A percentile compares a stretch with the other conserved stretches of the same genome.
phyloP scores from a whole-genome alignment of 2,797 vertebrate genomes.

The Takifugu ocellatus region DNA sequence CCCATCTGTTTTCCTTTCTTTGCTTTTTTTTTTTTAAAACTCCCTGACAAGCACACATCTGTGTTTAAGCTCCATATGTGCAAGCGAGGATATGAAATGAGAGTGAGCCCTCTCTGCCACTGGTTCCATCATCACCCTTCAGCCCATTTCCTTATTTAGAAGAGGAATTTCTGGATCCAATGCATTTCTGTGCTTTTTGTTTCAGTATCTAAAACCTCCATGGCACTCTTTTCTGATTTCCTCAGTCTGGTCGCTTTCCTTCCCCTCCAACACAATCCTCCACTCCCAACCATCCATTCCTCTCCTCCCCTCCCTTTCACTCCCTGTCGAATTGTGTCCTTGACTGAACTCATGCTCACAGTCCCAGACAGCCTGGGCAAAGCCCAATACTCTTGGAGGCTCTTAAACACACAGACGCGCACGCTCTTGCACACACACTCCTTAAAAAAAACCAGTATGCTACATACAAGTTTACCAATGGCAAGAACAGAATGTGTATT shows the following conservation, averaged over 20 bases:
- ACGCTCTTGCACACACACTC: conserved; percentile 19
- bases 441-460: conserved; percentile 55
- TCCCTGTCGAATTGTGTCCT: conserved; percentile 70
- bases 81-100: conserved; percentile 31
- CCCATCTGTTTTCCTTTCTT: conserved; percentile 63
- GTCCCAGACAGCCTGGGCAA: conserved; percentile 64
- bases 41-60: conserved; percentile 33
- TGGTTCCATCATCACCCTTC: conserved; percentile 20
- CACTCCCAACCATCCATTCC: conserved; percentile 53
- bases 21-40: conserved; percentile 21
- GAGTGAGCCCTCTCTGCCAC: conserved; percentile 19
- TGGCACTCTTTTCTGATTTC: conserved; percentile 56
- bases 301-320: conserved; percentile 59
- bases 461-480: conserved; percentile 76
- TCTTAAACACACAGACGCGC: conserved; percentile 38
- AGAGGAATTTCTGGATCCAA: conserved; percentile 33
- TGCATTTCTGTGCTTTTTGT: conserved; percentile 49
- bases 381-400: conserved; percentile 50
- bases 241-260: conserved; percentile 62
- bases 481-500: conserved; percentile 87
- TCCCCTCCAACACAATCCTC: conserved; percentile 47
- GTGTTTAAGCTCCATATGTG: conserved; percentile 43
- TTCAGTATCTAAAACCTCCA: conserved; percentile 47
- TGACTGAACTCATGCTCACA: conserved; percentile 66
- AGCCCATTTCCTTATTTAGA: conserved; percentile 50